phyloP scores from a whole-genome alignment of 2,113 vertebrate genomes.

The Erythrolamprus reginae region DNA sequence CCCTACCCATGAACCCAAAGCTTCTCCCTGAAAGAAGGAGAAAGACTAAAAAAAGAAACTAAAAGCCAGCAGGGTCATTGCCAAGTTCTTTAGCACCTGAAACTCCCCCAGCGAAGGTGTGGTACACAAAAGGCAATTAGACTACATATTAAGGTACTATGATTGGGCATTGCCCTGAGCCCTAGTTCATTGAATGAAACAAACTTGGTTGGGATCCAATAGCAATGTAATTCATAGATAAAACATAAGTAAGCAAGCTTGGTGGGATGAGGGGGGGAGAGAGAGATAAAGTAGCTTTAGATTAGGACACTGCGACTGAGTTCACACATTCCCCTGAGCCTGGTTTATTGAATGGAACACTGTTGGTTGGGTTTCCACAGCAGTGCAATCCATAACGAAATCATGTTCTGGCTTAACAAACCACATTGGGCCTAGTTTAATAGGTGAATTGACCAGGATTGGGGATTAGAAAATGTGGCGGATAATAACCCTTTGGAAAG shows the following conservation, averaged over 20 bases:
- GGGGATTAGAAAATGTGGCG: background rate
- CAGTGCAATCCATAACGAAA: background rate
- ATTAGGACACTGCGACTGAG: background rate
- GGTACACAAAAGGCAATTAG: background rate
- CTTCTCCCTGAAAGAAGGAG: background rate
- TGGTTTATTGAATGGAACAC: background rate
- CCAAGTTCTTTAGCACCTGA: background rate
- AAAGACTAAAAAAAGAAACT: background rate
- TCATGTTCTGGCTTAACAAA: background rate
- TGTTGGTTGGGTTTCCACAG: background rate
- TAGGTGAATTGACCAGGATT: no score
- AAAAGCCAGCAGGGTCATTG: background rate
- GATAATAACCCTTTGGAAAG: background rate
- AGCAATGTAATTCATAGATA: background rate
- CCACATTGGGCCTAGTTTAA: background rate
- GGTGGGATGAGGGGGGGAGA: no score
- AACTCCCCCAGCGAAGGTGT: background rate
- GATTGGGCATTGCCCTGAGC: background rate
- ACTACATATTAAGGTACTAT: background rate
- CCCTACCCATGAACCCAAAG: background rate
- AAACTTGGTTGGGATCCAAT: background rate
- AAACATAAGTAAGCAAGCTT: background rate
- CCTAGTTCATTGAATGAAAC: background rate
- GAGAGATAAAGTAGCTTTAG: background rate
- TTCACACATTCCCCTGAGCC: background rate